Percentiles rank a stretch among this genome's conserved stretches.
These are phyloP conservation scores for Melanaphis sacchari DNA, from an alignment of 1,140 invertebrate species.

Conservation along the genomic window DNA sequence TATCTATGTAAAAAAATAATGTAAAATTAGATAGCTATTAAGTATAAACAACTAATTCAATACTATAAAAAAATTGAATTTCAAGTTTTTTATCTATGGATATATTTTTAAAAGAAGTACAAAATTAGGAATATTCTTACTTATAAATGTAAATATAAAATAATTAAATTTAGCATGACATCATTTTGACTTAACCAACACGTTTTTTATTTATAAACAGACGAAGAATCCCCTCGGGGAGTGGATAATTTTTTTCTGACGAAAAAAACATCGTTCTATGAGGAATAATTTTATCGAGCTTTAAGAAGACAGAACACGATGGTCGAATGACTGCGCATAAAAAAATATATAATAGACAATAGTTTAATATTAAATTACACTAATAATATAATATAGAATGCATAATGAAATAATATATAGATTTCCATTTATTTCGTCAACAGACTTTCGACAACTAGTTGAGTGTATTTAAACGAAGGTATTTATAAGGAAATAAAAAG, in stretches of 20 bases:
- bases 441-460: not conserved
- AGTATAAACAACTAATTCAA: not conserved
- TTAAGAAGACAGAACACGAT: not conserved
- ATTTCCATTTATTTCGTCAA: not conserved
- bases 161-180: not conserved
- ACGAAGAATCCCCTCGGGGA: not conserved
- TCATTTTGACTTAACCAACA: slow-evolving; percentile 48
- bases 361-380: not conserved
- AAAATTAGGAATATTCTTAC: not conserved
- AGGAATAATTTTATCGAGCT: not conserved
- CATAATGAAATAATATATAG: not conserved
- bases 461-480: not conserved
- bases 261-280: not conserved
- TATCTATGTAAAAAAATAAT: not conserved
- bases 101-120: not conserved
- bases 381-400: not conserved
- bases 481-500: not conserved
- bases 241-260: not conserved
- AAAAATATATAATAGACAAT: not conserved
- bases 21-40: not conserved
- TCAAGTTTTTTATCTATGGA: not conserved
- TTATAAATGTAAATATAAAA: not conserved
- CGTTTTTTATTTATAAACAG: slow-evolving; percentile 24
- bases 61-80: not conserved
- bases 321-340: not conserved